These are phyloP conservation scores for Ptychobarbus kaznakovi DNA, from an alignment of 2,797 vertebrate genomes.

Conservation along the genomic window DNA sequence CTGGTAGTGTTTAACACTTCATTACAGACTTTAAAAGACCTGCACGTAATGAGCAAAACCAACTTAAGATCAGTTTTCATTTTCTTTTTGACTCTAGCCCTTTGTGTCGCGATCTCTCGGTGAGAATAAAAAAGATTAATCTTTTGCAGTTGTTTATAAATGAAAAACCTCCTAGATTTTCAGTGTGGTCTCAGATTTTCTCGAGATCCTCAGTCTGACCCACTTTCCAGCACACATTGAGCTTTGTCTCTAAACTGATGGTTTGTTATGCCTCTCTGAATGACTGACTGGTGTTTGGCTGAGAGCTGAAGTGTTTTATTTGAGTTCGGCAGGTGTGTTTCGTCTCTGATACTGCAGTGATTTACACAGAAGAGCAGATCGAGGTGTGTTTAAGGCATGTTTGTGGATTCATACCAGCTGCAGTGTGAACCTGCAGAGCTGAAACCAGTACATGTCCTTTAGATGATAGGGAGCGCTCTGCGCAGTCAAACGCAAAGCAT, in stretches of 20 bases:
- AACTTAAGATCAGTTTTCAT: neutral
- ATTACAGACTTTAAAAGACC: neutral
- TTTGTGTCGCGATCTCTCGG: neutral
- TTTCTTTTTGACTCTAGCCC: neutral
- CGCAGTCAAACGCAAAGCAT: neutral
- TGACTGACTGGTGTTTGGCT: constrained; percentile 20
- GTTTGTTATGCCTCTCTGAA: constrained; percentile 19
- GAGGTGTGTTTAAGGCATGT: neutral
- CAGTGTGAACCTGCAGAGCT: neutral
- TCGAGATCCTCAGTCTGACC: neutral
- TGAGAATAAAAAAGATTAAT: neutral
- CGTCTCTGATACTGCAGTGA: neutral
- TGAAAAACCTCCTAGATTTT: neutral
- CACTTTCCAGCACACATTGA: neutral
- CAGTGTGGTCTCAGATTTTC: neutral
- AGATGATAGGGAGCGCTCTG: neutral
- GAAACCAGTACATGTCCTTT: neutral
- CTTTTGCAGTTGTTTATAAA: neutral
- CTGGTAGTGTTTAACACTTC: neutral
- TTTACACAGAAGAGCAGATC: neutral
- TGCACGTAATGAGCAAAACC: neutral
- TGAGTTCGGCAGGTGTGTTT: constrained; percentile 13
- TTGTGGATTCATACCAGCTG: neutral
- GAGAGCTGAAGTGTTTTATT: constrained; percentile 1
- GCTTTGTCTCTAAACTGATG: neutral